These are phyloP conservation scores for Pararge aegeria DNA, from an alignment of 1,140 invertebrate genomes.

Conservation along the genomic window DNA sequence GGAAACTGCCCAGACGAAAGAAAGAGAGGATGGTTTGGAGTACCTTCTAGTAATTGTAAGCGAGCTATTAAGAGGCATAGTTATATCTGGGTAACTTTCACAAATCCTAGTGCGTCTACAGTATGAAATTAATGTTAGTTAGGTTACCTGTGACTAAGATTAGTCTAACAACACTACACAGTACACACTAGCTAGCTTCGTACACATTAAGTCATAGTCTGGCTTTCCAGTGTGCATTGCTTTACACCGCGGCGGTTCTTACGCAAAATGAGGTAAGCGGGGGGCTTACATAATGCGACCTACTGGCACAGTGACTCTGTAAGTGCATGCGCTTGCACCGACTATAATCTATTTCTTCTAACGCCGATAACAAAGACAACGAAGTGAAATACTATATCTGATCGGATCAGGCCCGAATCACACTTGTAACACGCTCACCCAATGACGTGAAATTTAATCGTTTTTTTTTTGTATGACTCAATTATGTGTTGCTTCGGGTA, in stretches of 20 bases:
- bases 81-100: too few species aligned
- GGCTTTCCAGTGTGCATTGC: slow-evolving; percentile 49
- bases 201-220: slow-evolving; percentile 47
- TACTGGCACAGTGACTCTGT: slow-evolving; percentile 71
- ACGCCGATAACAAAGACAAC: slow-evolving; percentile 2
- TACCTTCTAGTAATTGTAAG: too few species aligned
- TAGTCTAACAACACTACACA: slow-evolving; percentile 14
- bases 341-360: slow-evolving; percentile 48
- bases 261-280: slow-evolving; percentile 67
- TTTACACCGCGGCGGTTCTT: slow-evolving; percentile 51
- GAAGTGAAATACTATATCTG: not conserved
- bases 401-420: too few species aligned
- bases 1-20: too few species aligned
- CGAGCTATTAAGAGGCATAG: too few species aligned
- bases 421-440: too few species aligned
- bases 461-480: too few species aligned
- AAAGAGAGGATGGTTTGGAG: too few species aligned
- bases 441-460: too few species aligned
- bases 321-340: slow-evolving; percentile 54
- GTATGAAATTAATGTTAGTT: too few species aligned
- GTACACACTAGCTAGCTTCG: not conserved
- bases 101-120: too few species aligned
- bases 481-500: too few species aligned
- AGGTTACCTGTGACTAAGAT: not conserved
- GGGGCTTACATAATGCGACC: slow-evolving; percentile 64